phyloP scores from a whole-genome alignment of 1,140 invertebrate genomes.

The Dermatophagoides farinae region DNA sequence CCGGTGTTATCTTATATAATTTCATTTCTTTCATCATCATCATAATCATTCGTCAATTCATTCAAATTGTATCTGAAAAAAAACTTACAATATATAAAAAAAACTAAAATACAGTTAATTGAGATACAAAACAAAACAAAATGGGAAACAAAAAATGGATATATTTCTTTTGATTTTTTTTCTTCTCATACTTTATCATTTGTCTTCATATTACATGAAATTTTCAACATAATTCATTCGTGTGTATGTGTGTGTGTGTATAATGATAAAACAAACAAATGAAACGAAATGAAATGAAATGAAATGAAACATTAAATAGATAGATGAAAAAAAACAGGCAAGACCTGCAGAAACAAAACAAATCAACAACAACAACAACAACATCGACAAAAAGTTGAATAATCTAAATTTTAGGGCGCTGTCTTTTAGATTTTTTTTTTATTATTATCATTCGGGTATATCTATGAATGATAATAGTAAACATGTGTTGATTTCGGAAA shows the following conservation, averaged over 20 bases:
- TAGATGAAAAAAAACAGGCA: background rate
- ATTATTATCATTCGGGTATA: too few relatives aligned
- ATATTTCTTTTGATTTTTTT: too few relatives aligned
- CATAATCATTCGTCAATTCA: background rate
- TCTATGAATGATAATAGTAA: too few relatives aligned
- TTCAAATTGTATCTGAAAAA: background rate
- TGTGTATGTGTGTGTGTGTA: background rate
- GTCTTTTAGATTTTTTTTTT: too few relatives aligned
- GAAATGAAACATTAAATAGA: background rate
- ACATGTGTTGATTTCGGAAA: too few relatives aligned
- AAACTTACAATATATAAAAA: background rate
- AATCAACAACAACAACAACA: background rate
- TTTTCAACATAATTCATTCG: background rate
- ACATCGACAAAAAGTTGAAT: background rate
- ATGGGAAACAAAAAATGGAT: background rate
- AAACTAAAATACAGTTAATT: background rate
- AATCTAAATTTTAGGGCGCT: too few relatives aligned
- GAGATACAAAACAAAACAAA: background rate
- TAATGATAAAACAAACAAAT: background rate
- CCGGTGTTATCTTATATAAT: too few relatives aligned
- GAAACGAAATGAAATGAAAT: background rate
- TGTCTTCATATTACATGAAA: too few relatives aligned
- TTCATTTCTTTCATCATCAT: too few relatives aligned
- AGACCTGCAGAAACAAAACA: background rate
- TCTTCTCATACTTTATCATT: too few relatives aligned